phyloP scores from a whole-genome alignment of 2,797 vertebrate species.

The Loris lydekkerianus region DNA sequence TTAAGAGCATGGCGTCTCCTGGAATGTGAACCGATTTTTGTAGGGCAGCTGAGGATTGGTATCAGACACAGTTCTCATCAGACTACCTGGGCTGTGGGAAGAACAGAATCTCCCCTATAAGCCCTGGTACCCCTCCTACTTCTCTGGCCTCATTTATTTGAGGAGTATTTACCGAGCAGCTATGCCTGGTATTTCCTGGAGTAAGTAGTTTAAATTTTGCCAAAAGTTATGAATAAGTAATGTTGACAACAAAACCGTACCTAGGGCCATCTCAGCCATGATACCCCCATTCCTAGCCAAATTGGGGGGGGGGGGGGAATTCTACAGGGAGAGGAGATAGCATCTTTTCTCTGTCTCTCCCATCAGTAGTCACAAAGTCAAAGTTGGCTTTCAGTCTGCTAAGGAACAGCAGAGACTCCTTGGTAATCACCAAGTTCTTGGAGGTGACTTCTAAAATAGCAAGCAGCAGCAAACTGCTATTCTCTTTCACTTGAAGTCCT shows the following conservation, averaged over 20 bases:
- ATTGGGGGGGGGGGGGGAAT: too few relatives aligned
- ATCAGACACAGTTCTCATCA: neutral
- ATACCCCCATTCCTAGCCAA: neutral
- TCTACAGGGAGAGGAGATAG: neutral
- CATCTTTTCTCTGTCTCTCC: neutral
- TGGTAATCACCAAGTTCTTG: conserved; percentile 75
- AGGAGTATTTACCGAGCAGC: neutral
- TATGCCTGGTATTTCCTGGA: neutral
- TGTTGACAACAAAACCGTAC: neutral
- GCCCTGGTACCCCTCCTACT: neutral
- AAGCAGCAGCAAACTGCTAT: conserved; percentile 70
- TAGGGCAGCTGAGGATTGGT: neutral
- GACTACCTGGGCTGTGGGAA: neutral
- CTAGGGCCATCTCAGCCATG: neutral
- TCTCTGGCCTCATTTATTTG: neutral
- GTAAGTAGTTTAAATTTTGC: neutral
- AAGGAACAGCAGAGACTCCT: conserved; percentile 75
- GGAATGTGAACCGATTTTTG: neutral
- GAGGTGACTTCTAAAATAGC: conserved; percentile 77
- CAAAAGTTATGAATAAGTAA: neutral
- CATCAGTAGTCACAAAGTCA: conserved; percentile 55
- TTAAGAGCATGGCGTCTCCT: neutral
- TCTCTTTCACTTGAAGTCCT: conserved; percentile 67
- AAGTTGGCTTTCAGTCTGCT: conserved; percentile 57
- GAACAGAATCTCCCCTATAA: neutral